Conservation (phyloP, 2,797 vertebrate genomes). For the Sebastiscus albofasciatus region DNA sequence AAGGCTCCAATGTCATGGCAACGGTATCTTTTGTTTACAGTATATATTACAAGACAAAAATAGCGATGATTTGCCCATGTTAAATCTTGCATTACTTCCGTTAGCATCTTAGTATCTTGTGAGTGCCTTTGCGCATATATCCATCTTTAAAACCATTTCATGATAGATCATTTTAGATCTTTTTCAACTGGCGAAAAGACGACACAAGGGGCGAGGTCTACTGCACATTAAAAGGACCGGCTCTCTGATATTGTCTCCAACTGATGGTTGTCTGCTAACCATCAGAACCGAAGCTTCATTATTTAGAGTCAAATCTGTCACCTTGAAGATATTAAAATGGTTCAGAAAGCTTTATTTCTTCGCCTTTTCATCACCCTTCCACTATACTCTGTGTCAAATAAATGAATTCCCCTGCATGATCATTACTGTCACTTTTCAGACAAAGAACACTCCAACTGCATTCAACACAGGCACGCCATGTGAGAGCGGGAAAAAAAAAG, state of each 20-base stretch:
- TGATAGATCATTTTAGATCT: background rate
- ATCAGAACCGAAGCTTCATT: constrained; percentile 4
- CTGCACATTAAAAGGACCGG: background rate
- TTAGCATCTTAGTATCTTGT: background rate
- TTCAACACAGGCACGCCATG: constrained; percentile 13
- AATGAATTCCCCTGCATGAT: constrained; percentile 32
- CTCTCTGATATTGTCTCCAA: background rate
- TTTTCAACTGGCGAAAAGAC: background rate
- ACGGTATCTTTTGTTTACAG: background rate
- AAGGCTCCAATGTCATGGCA: background rate
- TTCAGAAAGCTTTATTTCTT: constrained; percentile 14
- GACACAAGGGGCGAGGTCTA: background rate
- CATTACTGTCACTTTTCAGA: constrained; percentile 45
- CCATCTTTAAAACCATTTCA: background rate
- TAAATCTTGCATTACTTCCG: background rate
- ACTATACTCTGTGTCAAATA: constrained; percentile 8
- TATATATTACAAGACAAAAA: background rate
- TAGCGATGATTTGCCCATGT: background rate
- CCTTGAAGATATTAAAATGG: constrained; percentile 15
- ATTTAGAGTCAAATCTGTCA: constrained; percentile 18
- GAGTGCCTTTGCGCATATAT: background rate
- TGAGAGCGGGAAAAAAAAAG: background rate
- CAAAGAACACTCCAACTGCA: constrained; percentile 26
- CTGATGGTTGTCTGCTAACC: constrained; percentile 1
- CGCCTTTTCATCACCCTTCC: constrained; percentile 10